Conservation (phyloP, 1,140 invertebrate species). For the Halictus rubicundus region DNA sequence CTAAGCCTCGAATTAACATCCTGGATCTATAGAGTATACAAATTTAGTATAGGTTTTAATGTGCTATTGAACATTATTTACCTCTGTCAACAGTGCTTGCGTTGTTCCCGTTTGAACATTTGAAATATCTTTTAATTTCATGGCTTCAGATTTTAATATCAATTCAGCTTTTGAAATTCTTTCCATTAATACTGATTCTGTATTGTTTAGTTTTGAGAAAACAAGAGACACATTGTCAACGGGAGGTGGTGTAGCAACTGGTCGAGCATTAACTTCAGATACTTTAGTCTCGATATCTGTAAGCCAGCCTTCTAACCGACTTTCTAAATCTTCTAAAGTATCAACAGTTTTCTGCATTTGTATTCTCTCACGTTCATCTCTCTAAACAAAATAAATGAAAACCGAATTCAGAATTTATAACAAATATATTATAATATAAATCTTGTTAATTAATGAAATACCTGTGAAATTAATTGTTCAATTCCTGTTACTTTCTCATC, state of each 20-base stretch:
- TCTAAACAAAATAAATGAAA: conserved; percentile 74
- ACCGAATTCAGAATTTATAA: background rate
- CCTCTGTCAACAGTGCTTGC: conserved; percentile 62
- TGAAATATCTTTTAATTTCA: conserved; percentile 59
- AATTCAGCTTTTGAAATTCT: conserved; percentile 66
- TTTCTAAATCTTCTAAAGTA: conserved; percentile 84
- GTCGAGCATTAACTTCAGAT: conserved; percentile 67
- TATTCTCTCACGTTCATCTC: conserved; percentile 85
- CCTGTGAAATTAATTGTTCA: conserved; percentile 80
- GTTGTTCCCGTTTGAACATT: conserved; percentile 63
- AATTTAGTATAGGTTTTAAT: background rate
- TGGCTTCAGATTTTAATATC: conserved; percentile 59
- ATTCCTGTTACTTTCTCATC: conserved; percentile 87
- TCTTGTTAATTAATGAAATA: conserved; percentile 39
- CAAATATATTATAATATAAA: too few relatives aligned
- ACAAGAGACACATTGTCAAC: conserved; percentile 80
- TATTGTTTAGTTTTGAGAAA: conserved; percentile 79
- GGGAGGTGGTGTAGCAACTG: conserved; percentile 27
- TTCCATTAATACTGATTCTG: conserved; percentile 59
- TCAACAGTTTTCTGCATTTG: conserved; percentile 86
- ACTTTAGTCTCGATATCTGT: conserved; percentile 81
- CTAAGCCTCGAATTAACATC: conserved; percentile 50
- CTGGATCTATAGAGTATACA: conserved; percentile 46
- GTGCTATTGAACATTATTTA: conserved; percentile 41
- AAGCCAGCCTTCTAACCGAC: conserved; percentile 82